These are phyloP conservation scores for Oithona nana DNA, from an alignment of 2,888 invertebrate species.

Conservation along the genomic window DNA sequence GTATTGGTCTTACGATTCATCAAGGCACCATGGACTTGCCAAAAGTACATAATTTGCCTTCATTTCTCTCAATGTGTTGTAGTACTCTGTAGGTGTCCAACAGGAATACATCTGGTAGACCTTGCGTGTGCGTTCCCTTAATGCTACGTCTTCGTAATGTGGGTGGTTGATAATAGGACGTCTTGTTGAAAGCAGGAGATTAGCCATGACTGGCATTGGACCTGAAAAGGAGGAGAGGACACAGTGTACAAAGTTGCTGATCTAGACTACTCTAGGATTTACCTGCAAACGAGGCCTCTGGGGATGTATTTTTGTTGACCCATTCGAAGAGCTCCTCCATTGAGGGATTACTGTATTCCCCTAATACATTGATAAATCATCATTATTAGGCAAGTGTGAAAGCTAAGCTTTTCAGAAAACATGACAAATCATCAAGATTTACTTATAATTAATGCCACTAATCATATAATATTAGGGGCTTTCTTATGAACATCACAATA, in stretches of 20 bases:
- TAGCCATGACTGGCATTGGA: constrained; percentile 65
- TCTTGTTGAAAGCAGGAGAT: constrained; percentile 51
- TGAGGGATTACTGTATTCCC: constrained; percentile 49
- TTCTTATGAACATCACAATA: too few species aligned
- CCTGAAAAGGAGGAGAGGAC: constrained; percentile 40
- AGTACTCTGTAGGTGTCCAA: constrained; percentile 46
- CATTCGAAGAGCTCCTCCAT: constrained; percentile 58
- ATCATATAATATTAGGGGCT: too few species aligned
- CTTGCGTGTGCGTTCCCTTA: constrained; percentile 55
- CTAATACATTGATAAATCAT: constrained; percentile 25
- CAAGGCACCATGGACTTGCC: constrained; percentile 48
- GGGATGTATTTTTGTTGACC: constrained; percentile 43
- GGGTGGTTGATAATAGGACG: constrained; percentile 68
- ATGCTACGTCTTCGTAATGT: constrained; percentile 58
- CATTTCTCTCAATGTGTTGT: constrained; percentile 43
- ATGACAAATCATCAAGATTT: too few species aligned
- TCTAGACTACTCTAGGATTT: neutral
- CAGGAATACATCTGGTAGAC: constrained; percentile 62
- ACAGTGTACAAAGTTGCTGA: neutral
- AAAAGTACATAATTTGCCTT: constrained; percentile 53
- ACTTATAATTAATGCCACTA: too few species aligned
- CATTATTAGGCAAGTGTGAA: too few species aligned
- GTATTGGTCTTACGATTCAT: constrained; percentile 35
- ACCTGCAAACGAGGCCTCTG: constrained; percentile 22
- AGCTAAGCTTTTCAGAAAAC: too few species aligned